Evolutionary conservation across 2,888 invertebrate genomes (phyloP).

Genomic region (Melolontha melolontha): DNA sequence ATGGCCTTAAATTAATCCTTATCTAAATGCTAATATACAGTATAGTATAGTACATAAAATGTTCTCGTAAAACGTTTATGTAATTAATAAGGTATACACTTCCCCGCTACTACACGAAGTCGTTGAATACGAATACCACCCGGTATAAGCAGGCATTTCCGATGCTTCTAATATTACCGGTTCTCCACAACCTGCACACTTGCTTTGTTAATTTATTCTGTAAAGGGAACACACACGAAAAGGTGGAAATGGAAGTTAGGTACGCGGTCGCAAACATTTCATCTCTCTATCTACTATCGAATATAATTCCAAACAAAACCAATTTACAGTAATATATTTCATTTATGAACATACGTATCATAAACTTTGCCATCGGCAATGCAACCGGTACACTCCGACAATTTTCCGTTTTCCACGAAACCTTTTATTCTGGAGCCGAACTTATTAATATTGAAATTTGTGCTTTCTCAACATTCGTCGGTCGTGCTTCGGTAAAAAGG

Average conservation of each 20-base stretch:
- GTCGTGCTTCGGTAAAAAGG: constrained; percentile 7
- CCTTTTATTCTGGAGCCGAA: constrained; percentile 15
- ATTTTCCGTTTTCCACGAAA: constrained; percentile 18
- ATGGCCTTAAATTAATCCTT: neutral
- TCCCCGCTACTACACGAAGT: neutral
- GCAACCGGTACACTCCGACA: neutral
- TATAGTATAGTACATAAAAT: too few species aligned
- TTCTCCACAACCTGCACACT: neutral
- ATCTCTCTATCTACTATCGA: too few species aligned
- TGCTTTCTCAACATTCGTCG: constrained; percentile 2
- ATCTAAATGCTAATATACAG: neutral
- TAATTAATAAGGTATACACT: neutral
- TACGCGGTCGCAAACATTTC: too few species aligned
- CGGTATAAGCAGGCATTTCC: neutral
- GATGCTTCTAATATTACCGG: neutral
- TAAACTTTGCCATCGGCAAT: neutral
- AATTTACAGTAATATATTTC: constrained; percentile 11
- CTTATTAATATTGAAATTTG: constrained; percentile 36
- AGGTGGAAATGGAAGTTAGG: neutral
- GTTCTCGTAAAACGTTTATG: neutral
- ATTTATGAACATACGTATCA: constrained; percentile 3
- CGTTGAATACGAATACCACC: neutral
- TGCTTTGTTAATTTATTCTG: constrained; percentile 15
- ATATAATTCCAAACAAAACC: constrained; percentile 26
- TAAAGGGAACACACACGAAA: neutral